Base-by-base conservation (phyloP, 2,888 invertebrate genomes). In the Eupithecia centaureata region DNA sequence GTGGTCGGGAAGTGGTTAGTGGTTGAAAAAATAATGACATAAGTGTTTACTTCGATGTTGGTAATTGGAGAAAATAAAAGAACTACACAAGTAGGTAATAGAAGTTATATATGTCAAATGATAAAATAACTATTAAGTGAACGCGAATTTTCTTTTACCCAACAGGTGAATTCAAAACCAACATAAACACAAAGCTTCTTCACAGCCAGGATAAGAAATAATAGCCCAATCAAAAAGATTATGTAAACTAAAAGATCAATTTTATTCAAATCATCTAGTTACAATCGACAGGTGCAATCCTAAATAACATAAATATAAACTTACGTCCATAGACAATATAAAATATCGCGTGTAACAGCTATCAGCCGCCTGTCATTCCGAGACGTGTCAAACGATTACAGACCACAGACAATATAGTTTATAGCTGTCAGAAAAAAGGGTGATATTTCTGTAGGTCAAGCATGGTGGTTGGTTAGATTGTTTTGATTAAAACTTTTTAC, bases 381-480 rank as follows among this genome's bases (percentile, higher is more conserved):
- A 60, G 63, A 69, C 65, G 69, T 65, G 69, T 69, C 60, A 65
- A 69, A 63, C 61, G 61, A 65, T 68, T 65, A 61, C 63, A 62
- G 27, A 65, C 59, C 69, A 65, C 65, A 68, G 59, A 62, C 30
- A 13, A 47, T 38, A 42, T 56, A 57, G 25, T 47, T 54, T 57
- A 57, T 33, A 27, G 33, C 27, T 58, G n/a, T 38, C 18, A 61
- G 27, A 61, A 61, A 51, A 33, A 30, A 15, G 22, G 22, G 10
- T 10, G n/a, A 18, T 47, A 33, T 63, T 32, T 57, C 42, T 51
- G 27, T 28, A 54, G 22, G 56, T 42, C 56, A 63, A 61, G 42
- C 18, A 28, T 30, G 3, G 47, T 47, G 35, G 52, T 52, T 27
- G 15, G 27, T 5, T 35, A 13, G 25, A 15, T 38, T 22, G 15